Evolutionary conservation across 1,140 invertebrate genomes (phyloP), one percentile per base, ranked within the genome.

Genomic region (Mycetomoellerius zeteki): DNA sequence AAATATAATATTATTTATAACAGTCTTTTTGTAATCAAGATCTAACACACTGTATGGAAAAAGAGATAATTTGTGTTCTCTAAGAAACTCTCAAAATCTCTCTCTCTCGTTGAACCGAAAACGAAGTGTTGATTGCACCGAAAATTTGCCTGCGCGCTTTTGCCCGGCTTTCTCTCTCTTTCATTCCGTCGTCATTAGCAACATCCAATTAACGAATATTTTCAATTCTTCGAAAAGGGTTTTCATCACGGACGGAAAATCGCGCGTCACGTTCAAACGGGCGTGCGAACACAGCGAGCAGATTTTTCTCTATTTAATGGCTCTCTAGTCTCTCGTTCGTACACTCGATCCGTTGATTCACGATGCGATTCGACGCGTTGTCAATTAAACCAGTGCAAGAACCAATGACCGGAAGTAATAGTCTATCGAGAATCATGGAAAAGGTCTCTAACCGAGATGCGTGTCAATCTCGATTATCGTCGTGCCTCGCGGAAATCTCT

Each of bases 151-250:
- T 10, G 24, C 30, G 43, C 60, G 27, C 19, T 47, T 50, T 54
- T 56, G 21, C 64, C 37, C 37, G 16, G 24, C 4, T 16, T 30
- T 4, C 21, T 30, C 43, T 24, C 21, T 69, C 37, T 12, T 4
- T 67, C 33, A 16, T 82, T 27, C 52, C 24, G 27, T 71, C 54
- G 37, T 84, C 54, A 75, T 84, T 84, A 84, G 69, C 54, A 84
- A 84, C 54, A 84, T 84, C 69, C 80, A 84, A 84, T 84, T 84
- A 84, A 73, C 69, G 69, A 84, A 84, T 84, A 84, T 84, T 84
- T 84, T 73, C 54, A 19, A 84, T 60, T 84, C 27, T 19, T 47
- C 43, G 8, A 75, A 84, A 84, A 73, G 54, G 37, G 24, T 60
- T 84, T 84, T 73, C 67, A 84, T 84, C 27, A 33, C 33, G 54